Conservation (phyloP, 2,888 invertebrate species). For the Sesia apiformis region DNA sequence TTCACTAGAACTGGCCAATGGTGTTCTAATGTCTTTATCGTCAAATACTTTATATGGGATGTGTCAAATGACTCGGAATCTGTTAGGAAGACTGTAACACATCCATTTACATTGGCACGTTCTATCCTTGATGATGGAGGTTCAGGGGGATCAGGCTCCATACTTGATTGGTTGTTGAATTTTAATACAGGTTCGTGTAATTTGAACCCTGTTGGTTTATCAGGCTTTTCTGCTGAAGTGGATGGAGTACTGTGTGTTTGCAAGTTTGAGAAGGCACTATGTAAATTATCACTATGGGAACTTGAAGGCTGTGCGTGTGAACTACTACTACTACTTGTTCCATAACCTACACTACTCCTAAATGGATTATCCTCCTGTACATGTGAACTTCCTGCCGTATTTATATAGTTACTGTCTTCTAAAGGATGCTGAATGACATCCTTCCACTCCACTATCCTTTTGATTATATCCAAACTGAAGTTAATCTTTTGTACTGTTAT, state of each 20-base stretch:
- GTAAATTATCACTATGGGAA: slow-evolving; percentile 44
- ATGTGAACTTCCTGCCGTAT: slow-evolving; percentile 41
- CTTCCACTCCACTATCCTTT: slow-evolving; percentile 91
- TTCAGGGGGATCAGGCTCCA: slow-evolving; percentile 44
- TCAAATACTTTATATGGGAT: slow-evolving; percentile 88
- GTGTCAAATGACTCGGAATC: slow-evolving; percentile 90
- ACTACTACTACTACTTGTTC: slow-evolving; percentile 21
- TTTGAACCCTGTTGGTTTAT: slow-evolving; percentile 38
- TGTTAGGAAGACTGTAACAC: slow-evolving; percentile 77
- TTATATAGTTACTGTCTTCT: slow-evolving; percentile 77
- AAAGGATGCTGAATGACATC: slow-evolving; percentile 86
- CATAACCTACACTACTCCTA: slow-evolving; percentile 48
- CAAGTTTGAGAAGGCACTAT: slow-evolving; percentile 62
- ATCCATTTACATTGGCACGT: slow-evolving; percentile 63
- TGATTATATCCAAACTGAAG: slow-evolving; percentile 88
- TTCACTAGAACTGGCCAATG: slow-evolving; percentile 89
- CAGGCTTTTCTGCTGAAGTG: slow-evolving; percentile 35
- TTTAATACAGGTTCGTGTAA: slow-evolving; percentile 59
- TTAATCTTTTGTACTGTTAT: slow-evolving; percentile 83
- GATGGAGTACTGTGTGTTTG: slow-evolving; percentile 56
- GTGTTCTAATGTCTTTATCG: slow-evolving; percentile 87
- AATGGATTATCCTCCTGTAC: slow-evolving; percentile 65
- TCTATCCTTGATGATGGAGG: slow-evolving; percentile 51
- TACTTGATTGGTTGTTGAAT: slow-evolving; percentile 29
- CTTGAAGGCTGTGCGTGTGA: slow-evolving; percentile 36